Evolutionary conservation across 2,113 vertebrate species (phyloP), one percentile per base, ranked within the genome.

Genomic region (Terrapene triunguis): DNA sequence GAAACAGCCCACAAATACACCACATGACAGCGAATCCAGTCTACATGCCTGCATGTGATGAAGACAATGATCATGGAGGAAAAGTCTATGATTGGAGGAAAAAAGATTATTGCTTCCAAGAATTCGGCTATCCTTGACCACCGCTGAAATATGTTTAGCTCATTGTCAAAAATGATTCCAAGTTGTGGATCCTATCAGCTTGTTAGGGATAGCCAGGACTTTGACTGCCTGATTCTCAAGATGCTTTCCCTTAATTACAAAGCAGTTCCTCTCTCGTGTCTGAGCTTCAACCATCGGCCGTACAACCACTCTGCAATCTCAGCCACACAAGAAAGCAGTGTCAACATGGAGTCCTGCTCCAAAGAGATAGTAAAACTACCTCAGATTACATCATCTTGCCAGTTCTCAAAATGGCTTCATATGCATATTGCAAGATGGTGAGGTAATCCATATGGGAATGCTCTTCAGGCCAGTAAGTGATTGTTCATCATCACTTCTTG

Each of bases 361-460:
- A 81, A 95, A 95, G 94, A 53, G 29, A 53, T 8, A 5, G 72
- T 80, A 90, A 92, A 93, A 93, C 94, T 89, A 95, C 81, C 92
- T 93, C 90, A 74, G n/a, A 76, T 80, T 65, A 93, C 27, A 92
- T 95, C 90, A 94, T 92, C 95, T 91, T 83, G 94, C 54, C 87
- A 19, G 59, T 94, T 88, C 90, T 93, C 92, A 44, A n/a, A 92
- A 88, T 0, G 0, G 81, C 38, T 92, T 93, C 78, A 91, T 88
- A 65, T 87, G 89, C 81, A 87, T 53, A 86, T n/a, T 91, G 87
- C 92, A 87, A 94, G 44, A 94, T 89, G 93, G 38, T 74, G 69
- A 42, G 10, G 19, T 74, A 74, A 76, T 76, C 72, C 22, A 76
- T 38, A 44, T 76, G 38, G 38, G 72, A 25, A 38, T 89, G 92